A percentile compares a stretch with the other conserved stretches of the same genome.
These are phyloP conservation scores for Papilio polyxenes DNA, from an alignment of 1,140 invertebrate genomes.

Conservation along the genomic window DNA sequence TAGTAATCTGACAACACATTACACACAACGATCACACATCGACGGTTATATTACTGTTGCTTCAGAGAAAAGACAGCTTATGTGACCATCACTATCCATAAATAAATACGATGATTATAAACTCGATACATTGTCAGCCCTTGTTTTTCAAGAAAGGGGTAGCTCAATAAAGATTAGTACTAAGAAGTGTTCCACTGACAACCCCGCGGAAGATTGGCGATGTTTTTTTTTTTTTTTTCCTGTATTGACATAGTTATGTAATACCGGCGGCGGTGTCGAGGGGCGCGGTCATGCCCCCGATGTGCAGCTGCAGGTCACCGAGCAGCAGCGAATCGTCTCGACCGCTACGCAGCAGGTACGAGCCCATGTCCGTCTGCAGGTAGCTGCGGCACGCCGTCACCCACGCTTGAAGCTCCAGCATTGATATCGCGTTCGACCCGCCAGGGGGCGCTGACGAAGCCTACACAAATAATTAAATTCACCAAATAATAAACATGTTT, in stretches of 20 bases:
- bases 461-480: conserved; percentile 43
- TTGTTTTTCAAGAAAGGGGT: no score
- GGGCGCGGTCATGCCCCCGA: conserved; percentile 88
- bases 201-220: no score
- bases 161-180: no score
- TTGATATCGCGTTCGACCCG: conserved; percentile 84
- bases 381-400: conserved; percentile 92
- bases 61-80: no score
- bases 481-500: not conserved
- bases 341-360: conserved; percentile 90
- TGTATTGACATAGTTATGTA: not conserved
- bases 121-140: no score
- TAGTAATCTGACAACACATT: conserved; percentile 85
- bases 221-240: no score
- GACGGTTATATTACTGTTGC: no score
- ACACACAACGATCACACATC: not conserved
- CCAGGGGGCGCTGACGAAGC: conserved; percentile 76
- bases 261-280: conserved; percentile 87
- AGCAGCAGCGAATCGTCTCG: conserved; percentile 91
- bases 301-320: conserved; percentile 91
- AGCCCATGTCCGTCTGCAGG: conserved; percentile 94
- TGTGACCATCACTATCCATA: no score
- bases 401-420: conserved; percentile 92
- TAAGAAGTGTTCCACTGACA: no score
- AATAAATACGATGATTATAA: no score